Evolutionary conservation across 2,113 vertebrate genomes (phyloP).

Genomic region (Litocranius walleri): DNA sequence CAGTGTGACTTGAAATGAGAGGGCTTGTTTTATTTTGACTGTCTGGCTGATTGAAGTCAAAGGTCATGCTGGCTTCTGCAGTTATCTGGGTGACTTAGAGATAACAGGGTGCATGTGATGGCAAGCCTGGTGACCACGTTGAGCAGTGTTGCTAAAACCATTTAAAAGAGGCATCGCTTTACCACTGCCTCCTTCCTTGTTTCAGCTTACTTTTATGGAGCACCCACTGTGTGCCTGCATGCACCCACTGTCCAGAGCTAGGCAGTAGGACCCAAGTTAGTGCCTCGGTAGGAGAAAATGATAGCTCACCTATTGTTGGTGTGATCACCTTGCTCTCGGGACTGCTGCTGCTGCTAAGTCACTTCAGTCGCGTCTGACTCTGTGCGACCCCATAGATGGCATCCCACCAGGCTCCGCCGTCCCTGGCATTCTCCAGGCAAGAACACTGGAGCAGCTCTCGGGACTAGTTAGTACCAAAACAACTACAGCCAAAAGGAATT

Average conservation of each 20-base stretch:
- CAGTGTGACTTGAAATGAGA: background rate
- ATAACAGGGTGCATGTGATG: background rate
- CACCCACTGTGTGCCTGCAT: background rate
- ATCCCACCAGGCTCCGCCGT: too few relatives aligned
- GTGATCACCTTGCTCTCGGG: background rate
- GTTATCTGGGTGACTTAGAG: background rate
- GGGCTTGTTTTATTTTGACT: background rate
- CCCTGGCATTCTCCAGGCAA: too few relatives aligned
- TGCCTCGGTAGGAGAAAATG: background rate
- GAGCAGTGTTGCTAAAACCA: background rate
- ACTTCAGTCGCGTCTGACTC: too few relatives aligned
- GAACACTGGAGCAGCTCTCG: too few relatives aligned
- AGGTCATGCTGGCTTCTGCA: background rate
- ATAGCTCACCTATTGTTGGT: accelerated
- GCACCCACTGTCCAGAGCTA: background rate
- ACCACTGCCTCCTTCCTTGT: background rate
- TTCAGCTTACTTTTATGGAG: background rate
- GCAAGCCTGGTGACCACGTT: background rate
- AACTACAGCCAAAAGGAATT: slow-evolving; percentile 23
- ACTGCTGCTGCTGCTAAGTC: background rate
- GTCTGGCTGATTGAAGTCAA: background rate
- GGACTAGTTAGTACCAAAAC: background rate
- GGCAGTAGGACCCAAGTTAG: background rate
- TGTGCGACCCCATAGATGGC: too few relatives aligned
- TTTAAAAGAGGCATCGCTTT: background rate